A percentile compares a stretch with the other conserved stretches of the same genome.
These are phyloP conservation scores for Gymnothorax javanicus DNA, from an alignment of 2,797 vertebrate species.

Conservation along the genomic window DNA sequence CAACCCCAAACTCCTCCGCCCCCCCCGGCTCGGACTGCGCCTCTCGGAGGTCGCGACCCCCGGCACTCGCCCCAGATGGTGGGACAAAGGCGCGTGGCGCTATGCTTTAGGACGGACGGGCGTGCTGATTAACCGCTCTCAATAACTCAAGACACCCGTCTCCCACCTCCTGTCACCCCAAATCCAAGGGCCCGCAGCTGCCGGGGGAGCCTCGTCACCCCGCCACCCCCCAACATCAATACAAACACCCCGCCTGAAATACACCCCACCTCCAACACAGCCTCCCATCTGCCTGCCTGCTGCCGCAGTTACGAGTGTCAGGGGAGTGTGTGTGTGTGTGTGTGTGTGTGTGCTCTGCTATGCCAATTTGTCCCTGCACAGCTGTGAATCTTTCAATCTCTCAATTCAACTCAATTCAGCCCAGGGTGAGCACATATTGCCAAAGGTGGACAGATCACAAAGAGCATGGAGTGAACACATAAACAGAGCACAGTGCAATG, in stretches of 20 bases:
- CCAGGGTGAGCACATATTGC: no score
- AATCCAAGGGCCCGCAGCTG: slow-evolving; percentile 52
- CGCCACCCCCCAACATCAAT: not conserved
- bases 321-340: not conserved
- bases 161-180: slow-evolving; percentile 23
- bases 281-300: not conserved
- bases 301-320: not conserved
- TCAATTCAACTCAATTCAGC: no score
- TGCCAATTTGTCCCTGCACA: slow-evolving; percentile 10
- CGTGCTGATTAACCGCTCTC: slow-evolving; percentile 39
- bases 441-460: no score
- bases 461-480: no score
- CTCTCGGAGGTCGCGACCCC: slow-evolving; percentile 58
- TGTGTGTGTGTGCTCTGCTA: not conserved
- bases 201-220: slow-evolving; percentile 34
- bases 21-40: slow-evolving; percentile 49
- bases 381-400: not conserved
- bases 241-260: not conserved
- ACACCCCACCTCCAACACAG: not conserved
- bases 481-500: no score
- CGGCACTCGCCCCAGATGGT: slow-evolving; percentile 68
- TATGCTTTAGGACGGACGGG: slow-evolving; percentile 30
- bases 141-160: slow-evolving; percentile 36
- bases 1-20: not conserved
- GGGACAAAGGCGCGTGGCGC: slow-evolving; percentile 56